Percentiles rank a stretch among this genome's conserved stretches.
Conservation (phyloP, 2,113 vertebrate genomes). For the Phyllostomus discolor region DNA sequence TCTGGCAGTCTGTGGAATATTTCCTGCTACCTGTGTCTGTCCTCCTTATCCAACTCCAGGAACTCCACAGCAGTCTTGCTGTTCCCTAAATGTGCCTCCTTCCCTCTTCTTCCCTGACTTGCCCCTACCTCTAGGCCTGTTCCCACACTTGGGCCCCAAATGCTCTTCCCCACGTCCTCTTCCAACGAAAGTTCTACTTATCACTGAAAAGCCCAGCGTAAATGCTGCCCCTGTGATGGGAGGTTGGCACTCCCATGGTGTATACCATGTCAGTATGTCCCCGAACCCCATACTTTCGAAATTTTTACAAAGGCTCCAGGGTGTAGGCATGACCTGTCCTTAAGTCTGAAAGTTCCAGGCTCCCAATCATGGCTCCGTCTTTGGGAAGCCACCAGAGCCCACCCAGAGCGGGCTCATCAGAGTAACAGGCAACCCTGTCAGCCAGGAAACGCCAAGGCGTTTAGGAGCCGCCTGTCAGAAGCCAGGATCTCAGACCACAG, state of each 20-base stretch:
- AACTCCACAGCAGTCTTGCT: background rate
- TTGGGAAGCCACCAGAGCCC: background rate
- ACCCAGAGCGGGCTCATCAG: background rate
- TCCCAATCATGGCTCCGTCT: background rate
- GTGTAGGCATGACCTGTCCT: accelerated
- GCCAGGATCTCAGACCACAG: background rate
- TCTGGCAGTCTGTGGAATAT: background rate
- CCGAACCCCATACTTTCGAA: accelerated
- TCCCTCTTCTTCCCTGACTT: background rate
- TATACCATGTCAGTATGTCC: too few species aligned
- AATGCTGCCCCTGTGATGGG: too few species aligned
- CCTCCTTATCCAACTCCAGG: background rate
- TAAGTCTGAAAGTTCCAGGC: background rate
- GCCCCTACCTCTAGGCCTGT: background rate
- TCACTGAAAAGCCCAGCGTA: background rate
- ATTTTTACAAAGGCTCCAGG: background rate
- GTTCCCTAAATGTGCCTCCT: background rate
- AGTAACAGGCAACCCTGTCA: background rate
- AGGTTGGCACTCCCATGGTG: too few species aligned
- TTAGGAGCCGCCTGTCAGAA: too few species aligned
- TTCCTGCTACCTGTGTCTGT: background rate
- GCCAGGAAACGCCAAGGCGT: too few species aligned
- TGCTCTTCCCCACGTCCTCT: background rate
- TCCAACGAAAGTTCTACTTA: background rate
- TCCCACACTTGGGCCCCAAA: background rate